These are phyloP conservation scores for Herminia tarsipennalis DNA, from an alignment of 2,888 invertebrate species.

Conservation along the genomic window DNA sequence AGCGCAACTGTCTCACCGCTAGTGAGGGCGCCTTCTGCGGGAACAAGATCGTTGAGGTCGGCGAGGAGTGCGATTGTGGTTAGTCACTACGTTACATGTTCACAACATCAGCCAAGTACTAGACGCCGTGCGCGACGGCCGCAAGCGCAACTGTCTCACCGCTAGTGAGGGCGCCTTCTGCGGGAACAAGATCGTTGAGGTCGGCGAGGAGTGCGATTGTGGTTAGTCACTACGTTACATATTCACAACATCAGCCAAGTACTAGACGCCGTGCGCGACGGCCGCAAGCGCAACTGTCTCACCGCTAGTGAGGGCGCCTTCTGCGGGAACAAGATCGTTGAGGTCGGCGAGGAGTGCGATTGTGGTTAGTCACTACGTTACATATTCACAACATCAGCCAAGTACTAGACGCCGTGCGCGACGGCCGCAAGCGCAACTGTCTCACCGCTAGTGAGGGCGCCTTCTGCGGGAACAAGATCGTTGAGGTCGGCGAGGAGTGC, in stretches of 20 bases:
- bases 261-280: constrained; percentile 95
- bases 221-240: constrained; percentile 98
- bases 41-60: constrained; percentile 98
- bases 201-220: constrained; percentile 99
- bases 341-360: constrained; percentile 99
- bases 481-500: constrained; percentile 98
- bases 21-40: constrained; percentile 98
- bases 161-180: constrained; percentile 97
- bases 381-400: constrained; percentile 97
- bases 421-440: constrained; percentile 96
- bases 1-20: constrained; percentile 96
- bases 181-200: constrained; percentile 99
- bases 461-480: constrained; percentile 99
- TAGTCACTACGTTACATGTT: no score
- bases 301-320: constrained; percentile 95
- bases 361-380: constrained; percentile 98
- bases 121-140: constrained; percentile 95
- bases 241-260: constrained; percentile 98
- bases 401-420: constrained; percentile 96
- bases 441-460: constrained; percentile 95
- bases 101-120: constrained; percentile 97
- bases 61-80: constrained; percentile 99
- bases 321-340: constrained; percentile 99
- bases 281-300: constrained; percentile 97
- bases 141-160: constrained; percentile 97